Evolutionary conservation across 92 coral and sea anemone species (phyloP), one percentile per base, ranked within the genome.

Genomic region (Porites lobata): DNA sequence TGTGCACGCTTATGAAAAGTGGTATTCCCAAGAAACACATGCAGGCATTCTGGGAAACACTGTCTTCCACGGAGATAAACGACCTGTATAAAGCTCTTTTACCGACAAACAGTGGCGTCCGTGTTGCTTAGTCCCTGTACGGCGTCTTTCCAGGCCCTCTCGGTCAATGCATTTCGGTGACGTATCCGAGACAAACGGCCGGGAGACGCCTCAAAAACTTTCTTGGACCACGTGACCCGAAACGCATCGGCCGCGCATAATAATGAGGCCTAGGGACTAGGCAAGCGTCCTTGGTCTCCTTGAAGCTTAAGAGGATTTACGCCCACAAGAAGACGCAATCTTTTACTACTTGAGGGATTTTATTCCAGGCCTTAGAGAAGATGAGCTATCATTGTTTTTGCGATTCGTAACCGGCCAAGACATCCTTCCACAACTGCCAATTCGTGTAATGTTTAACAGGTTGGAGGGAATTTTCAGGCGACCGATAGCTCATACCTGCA

Each of bases 391-490:
- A 22, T 69, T 38, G 11, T 69, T 69, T 38, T 9, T 69, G 29
- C 73, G 9, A 24, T 69, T 69, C 32, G 73, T 69, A 22, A 69
- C 47, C 12, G 73, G 52, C 73, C 73, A 69, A 69, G 73, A 69
- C 73, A 21, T 69, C 73, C 15, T 69, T 21, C 73, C 53, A 22
- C 73, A 69, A 22, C 47, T 29, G 53, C 73, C 73, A 5, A 69
- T 69, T 69, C 73, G 73, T 32, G 47, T 69, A 47, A 69, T 24
- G 73, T 69, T 69, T 26, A 69, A 22, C 11, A 69, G 73, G 73
- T 21, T 69, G 53, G 73, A 69, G 73, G 73, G 73, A 69, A 24
- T 69, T 69, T 69, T 50, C 73, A 69, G 73, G 73, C n/a, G n/a
- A n/a, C n/a, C n/a, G n/a, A n/a, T n/a, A n/a, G n/a, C n/a, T n/a